These are phyloP conservation scores for Orientallactaga bullata DNA, from an alignment of 2,113 vertebrate genomes.

Conservation along the genomic window DNA sequence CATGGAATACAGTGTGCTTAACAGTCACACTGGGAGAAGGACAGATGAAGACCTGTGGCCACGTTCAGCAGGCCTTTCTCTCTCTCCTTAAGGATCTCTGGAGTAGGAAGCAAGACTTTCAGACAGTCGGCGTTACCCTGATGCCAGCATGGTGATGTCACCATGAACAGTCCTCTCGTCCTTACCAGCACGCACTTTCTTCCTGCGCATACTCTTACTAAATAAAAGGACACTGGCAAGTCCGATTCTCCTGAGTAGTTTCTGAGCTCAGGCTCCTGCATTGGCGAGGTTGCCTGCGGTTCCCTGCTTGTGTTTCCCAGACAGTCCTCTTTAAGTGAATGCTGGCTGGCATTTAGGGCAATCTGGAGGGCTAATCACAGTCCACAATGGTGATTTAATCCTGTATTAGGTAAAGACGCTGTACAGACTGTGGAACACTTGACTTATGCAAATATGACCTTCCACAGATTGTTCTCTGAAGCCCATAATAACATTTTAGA, in stretches of 20 bases:
- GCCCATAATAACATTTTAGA: slow-evolving; percentile 67
- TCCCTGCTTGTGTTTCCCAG: not conserved
- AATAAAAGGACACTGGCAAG: not conserved
- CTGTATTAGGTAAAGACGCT: slow-evolving; percentile 34
- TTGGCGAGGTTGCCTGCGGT: not conserved
- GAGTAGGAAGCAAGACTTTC: not conserved
- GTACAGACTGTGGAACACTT: slow-evolving; percentile 63
- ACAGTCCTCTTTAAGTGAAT: slow-evolving; percentile 24
- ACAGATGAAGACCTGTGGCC: not conserved
- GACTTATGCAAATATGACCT: slow-evolving; percentile 83
- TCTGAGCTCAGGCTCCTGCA: not conserved
- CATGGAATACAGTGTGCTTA: not conserved
- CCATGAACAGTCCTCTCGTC: not conserved
- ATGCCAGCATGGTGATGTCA: not conserved
- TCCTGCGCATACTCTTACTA: not conserved
- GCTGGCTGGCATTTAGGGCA: slow-evolving; percentile 76
- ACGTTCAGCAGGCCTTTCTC: not conserved
- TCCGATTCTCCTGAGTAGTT: not conserved
- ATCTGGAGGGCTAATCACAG: slow-evolving; percentile 68
- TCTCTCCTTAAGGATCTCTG: not conserved
- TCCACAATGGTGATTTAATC: slow-evolving; percentile 42
- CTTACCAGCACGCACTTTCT: not conserved
- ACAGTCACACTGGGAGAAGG: not conserved
- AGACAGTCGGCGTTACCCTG: not conserved
- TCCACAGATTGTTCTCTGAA: slow-evolving; percentile 64